Conservation (phyloP, 2,888 invertebrate species). For the Tryphoninae sp. region DNA sequence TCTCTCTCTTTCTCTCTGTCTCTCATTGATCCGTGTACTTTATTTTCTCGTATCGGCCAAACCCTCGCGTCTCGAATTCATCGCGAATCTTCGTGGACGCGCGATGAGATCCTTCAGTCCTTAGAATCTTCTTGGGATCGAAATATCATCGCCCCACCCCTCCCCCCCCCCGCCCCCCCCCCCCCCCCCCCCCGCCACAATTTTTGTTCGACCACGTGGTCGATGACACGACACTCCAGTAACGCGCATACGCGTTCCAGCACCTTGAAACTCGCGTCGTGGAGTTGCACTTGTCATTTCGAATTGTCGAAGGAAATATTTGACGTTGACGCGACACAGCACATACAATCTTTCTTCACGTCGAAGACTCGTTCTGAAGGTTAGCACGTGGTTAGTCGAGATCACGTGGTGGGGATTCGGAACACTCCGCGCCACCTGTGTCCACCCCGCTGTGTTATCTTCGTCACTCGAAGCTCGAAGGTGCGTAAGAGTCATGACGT, state of each 20-base stretch:
- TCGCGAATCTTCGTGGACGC: background rate
- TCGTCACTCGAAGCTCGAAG: constrained; percentile 10
- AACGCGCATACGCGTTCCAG: constrained; percentile 11
- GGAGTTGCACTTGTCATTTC: constrained; percentile 8
- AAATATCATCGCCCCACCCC: background rate
- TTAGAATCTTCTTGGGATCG: constrained; percentile 10
- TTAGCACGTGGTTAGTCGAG: constrained; percentile 48
- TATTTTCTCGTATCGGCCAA: constrained; percentile 66
- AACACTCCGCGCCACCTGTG: constrained; percentile 58
- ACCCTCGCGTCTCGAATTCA: constrained; percentile 5
- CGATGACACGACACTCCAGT: constrained; percentile 41
- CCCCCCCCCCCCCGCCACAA: constrained; percentile 41
- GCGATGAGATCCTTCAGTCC: constrained; percentile 9
- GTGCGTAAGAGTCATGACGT: constrained; percentile 27
- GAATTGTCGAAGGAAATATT: background rate
- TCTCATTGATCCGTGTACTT: constrained; percentile 58
- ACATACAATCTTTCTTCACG: no score
- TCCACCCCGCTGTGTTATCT: constrained; percentile 35
- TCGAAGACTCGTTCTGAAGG: no score
- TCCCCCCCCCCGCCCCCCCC: background rate
- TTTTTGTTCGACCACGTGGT: constrained; percentile 61
- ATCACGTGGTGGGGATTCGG: constrained; percentile 62
- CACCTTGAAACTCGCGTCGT: constrained; percentile 1
- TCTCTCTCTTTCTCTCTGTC: constrained; percentile 11
- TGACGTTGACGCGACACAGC: no score